Evolutionary conservation across 2,113 vertebrate species (phyloP), one percentile per base, ranked within the genome.

Genomic region (Egretta garzetta): DNA sequence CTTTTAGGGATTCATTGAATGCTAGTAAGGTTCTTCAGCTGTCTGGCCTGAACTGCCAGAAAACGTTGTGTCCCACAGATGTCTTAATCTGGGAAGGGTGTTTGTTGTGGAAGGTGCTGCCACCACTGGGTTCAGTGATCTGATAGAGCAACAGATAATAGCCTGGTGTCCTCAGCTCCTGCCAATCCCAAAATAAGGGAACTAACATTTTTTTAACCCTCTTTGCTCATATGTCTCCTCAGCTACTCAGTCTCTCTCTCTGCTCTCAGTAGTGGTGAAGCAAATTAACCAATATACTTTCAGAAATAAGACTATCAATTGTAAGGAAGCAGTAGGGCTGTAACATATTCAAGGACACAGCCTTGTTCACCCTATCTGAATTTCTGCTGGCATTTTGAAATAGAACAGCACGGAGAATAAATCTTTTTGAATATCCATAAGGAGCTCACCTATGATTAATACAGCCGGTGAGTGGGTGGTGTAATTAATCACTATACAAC

Each of bases 341-440:
- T 66, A 71, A 88, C 39, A 2, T 70, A 62, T 30, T 87, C 12
- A 39, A 67, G 32, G 56, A 43, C 32, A 75, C 53, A 90, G 23
- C 18, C 90, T 67, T 88, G n/a, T 50, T 94, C 47, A 59, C 27
- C 21, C 32, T 26, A 27, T 63, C 24, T 63, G 66, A 71, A 62
- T 88, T 96, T 94, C n/a, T 63, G 28, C 21, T 33, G 49, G 56
- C 17, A 71, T 86, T 92, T 82, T 92, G 56, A 82, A 90, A 80
- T 9, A 90, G 66, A 75, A 45, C 3, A 82, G 23, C n/a, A 58
- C 0, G 1, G 30, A 70, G 13, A 79, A 66, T 72, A 88, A 90
- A 83, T 92, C 19, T 82, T 66, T 90, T 28, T 52, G 26, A 80
- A 90, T 81, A 84, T 59, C 39, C 14, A 11, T 41, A 86, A 17